Evolutionary conservation across 1,140 invertebrate genomes (phyloP).

Genomic region (Heterodera schachtii): DNA sequence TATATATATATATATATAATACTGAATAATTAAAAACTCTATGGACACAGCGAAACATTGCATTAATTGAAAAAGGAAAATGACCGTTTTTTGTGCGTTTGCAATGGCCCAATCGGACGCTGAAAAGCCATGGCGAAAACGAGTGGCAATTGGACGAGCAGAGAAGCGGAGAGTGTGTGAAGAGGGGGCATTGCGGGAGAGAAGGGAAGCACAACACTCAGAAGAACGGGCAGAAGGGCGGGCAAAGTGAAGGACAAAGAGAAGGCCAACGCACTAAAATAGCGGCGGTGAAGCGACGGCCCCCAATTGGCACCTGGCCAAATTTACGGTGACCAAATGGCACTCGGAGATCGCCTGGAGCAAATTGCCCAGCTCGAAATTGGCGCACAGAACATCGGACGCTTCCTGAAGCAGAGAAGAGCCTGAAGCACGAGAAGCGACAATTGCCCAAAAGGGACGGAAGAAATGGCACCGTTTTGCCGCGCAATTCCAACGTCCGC

Average conservation of each 20-base stretch:
- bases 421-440: slow-evolving; percentile 70
- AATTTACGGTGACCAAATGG: slow-evolving; percentile 66
- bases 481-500: slow-evolving; percentile 74
- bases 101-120: slow-evolving; percentile 11
- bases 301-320: slow-evolving; percentile 55
- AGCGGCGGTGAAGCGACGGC: neutral
- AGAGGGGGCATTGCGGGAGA: slow-evolving; percentile 64
- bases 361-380: slow-evolving; percentile 42
- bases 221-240: slow-evolving; percentile 62
- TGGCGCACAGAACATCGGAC: slow-evolving; percentile 61
- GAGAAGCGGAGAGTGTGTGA: slow-evolving; percentile 45
- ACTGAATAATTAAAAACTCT: no score
- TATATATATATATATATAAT: neutral
- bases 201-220: slow-evolving; percentile 59
- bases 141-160: slow-evolving; percentile 51
- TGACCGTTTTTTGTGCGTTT: neutral
- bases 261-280: neutral
- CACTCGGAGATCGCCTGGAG: slow-evolving; percentile 53
- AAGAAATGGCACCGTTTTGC: slow-evolving; percentile 11
- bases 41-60: no score
- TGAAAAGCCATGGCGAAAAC: slow-evolving; percentile 52
- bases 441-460: neutral
- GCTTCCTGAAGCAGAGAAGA: slow-evolving; percentile 67
- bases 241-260: slow-evolving; percentile 64
- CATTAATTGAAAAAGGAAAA: neutral